Base-by-base conservation (phyloP, 2,888 invertebrate species). In the Eupithecia abbreviata region DNA sequence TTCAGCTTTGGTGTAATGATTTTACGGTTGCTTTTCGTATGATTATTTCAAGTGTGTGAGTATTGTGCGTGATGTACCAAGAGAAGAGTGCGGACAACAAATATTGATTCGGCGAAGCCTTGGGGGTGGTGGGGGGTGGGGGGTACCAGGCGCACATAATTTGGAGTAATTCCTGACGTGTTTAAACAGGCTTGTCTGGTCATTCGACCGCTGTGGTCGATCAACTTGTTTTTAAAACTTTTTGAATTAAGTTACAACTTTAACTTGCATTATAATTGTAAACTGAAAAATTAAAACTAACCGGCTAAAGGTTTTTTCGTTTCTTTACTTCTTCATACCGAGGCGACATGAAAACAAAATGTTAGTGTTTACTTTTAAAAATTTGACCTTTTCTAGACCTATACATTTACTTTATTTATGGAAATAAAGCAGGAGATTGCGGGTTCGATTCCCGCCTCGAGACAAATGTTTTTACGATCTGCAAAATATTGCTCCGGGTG, bases 81-180 rank as follows among this genome's bases (percentile, higher is more conserved):
- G 93, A 94, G 95, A 95, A 94, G 94, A 95, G 95, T 93, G 89
- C 94, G 93, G 93, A 95, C 95, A 92, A 95, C 95, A 95, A 95
- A 95, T 95, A 95, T 95, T 95, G 95, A 95, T 95, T 95, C 93
- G 94, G 89, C 85, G 87, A 86, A 89, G 89, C 91, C 91, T 89
- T 80, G 84, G 83, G 86, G 86, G 86, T 84, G 76, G 81, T 78
- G 83, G 78, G 82, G 78, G 85, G 82, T 81, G 78, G 83, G 78
- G 82, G 78, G 85, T 82, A 87, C 85, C 86, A 89, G 89, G 91
- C 86, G 92, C 90, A 91, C 91, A 93, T 95, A 95, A 94, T 95
- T 95, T 95, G 94, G 91, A 94, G 94, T 95, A 95, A 95, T 95
- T 95, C 94, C 91, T 92, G 88, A 88, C 87, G 87, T 94, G 93